Evolutionary conservation across 1,140 invertebrate species (phyloP).

Genomic region (Schlechtendalia chinensis): DNA sequence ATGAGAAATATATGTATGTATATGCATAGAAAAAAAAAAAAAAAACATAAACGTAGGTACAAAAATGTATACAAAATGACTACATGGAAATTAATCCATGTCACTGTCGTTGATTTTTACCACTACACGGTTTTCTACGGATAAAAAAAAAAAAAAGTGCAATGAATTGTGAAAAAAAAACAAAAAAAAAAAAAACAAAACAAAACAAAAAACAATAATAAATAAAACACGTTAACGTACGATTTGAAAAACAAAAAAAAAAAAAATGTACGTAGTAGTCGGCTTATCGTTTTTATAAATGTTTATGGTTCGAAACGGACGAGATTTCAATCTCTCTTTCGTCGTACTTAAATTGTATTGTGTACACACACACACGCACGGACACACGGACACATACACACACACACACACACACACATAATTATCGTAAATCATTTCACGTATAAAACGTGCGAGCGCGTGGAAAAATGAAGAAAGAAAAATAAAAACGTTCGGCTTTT

Average conservation of each 20-base stretch:
- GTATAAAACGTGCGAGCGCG: too few species aligned
- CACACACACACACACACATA: too few species aligned
- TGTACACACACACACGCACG: too few species aligned
- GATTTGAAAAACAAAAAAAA: conserved; percentile 8
- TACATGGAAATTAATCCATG: conserved; percentile 32
- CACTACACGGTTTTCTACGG: not conserved
- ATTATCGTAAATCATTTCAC: too few species aligned
- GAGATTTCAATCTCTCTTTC: not conserved
- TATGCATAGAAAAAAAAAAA: too few species aligned
- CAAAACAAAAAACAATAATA: not conserved
- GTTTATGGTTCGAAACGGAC: not conserved
- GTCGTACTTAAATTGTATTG: too few species aligned
- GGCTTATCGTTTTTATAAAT: not conserved
- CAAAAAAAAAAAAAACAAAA: conserved; percentile 1
- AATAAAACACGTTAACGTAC: not conserved
- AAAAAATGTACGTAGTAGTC: not conserved
- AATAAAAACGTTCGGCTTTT: too few species aligned
- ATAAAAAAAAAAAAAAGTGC: conserved; percentile 19
- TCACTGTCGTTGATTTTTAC: conserved; percentile 30
- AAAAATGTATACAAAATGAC: conserved; percentile 14
- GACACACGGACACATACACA: too few species aligned
- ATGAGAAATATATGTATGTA: conserved; percentile 13
- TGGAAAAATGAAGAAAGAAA: too few species aligned
- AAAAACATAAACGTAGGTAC: not conserved
- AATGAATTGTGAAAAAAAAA: conserved; percentile 23